Base-by-base conservation (phyloP, 2,888 invertebrate species). In the Agrypnus murinus region DNA sequence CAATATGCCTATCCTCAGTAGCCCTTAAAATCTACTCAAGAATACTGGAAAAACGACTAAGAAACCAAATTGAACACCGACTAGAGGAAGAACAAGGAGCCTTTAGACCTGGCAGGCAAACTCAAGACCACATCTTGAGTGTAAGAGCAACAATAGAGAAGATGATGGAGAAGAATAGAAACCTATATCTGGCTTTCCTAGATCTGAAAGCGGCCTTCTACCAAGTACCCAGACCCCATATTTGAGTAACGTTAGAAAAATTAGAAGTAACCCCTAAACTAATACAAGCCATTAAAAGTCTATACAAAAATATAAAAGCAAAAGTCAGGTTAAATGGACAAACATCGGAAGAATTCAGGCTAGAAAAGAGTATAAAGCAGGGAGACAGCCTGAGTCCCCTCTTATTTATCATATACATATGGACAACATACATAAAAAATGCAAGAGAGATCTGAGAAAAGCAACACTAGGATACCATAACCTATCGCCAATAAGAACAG, bases 1-100 rank as follows among this genome's bases (percentile, higher is more conserved):
- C 34, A 55, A 55, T 55, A 55, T 55, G 32, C n/a, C n/a, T 55
- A 15, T 55, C 15, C 32, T 5, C 12, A 55, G 17, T 36, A 7
- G 17, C 38, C 12, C 10, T 10, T 17, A 57, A 57, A 57, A 7
- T 57, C 12, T 48, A 48, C n/a, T 19, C 19, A 7, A 48, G 19
- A 48, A 17, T 48, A 1, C 1, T 55, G 10, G 32, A 55, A 14
- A 36, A 15, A 15, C 3, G 32, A 3, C 15, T 55, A 10, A 34
- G 36, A 36, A 36, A 19, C 2, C 3, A 48, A 48, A 55, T 36
- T 12, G 12, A 36, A 12, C 15, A 36, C 9, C 32, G 14, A 34
- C 1, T 55, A 10, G 34, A 55, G n/a, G 55, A 55, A 6, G 34
- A 32, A 32, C 55, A 55, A 15, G 36, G 14, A 36, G 12, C 34